Base-by-base conservation (phyloP, 2,113 vertebrate genomes). In the Vulpes lagopus region DNA sequence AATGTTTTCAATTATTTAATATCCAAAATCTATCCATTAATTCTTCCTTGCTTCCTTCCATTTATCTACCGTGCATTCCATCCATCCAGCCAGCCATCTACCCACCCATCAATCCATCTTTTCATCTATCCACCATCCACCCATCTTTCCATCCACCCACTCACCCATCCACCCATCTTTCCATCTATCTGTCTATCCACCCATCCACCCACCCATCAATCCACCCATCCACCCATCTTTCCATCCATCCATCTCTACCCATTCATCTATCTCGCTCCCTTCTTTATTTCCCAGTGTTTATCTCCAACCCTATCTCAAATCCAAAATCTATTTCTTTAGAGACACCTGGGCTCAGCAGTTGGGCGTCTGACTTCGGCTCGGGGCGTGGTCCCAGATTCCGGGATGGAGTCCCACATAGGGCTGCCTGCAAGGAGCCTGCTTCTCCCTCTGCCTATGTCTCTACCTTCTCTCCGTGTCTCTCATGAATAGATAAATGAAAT, bases 161-260 rank as follows among this genome's bases (percentile, higher is more conserved):
- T 5, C 17, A 32, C 3, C 2, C 0, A 14, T 5, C 4, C 8
- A 27, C 0, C 5, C 22, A 51, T 1, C 12, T 30, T n/a, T 0
- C 20, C 3, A 59, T 0, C 7, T 30, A 32, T 10, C 49, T 3
- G 51, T 15, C 64, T 11, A 16, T 4, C 25, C 8, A 49, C 23
- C 22, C 57, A 5, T 30, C 60, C 23, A 4, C 57, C 2, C 65
- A 67, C 32, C 27, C 64, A 65, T 32, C 25, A 1, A 65, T 38
- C 38, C 38, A 38, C 38, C 64, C 6, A 67, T 67, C 27, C 27
- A 32, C 30, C 65, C 15, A 8, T 67, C 30, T 3, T 32, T 0
- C 0, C 32, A 16, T 10, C 11, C 6, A 3, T 35, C 27, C 35
- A 9, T n/a, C 43, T 10, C n/a, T 25, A 65, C 23, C 74, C 71